Percentiles rank a stretch among this genome's conserved stretches.
Conservation (phyloP, 2,113 vertebrate genomes). For the Tragelaphus strepsiceros region DNA sequence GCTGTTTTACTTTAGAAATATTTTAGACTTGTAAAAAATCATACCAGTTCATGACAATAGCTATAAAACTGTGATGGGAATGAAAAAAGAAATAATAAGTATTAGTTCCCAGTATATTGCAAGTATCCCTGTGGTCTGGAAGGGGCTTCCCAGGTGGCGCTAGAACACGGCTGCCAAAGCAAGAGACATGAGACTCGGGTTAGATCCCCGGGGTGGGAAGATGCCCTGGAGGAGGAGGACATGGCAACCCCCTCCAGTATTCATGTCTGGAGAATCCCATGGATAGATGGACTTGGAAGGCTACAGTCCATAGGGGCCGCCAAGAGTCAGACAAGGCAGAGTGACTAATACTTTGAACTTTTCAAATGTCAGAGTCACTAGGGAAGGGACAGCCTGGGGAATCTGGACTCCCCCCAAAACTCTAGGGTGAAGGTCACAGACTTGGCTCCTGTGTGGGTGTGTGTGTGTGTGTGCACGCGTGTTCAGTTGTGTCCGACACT, state of each 20-base stretch:
- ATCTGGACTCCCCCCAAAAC: no score
- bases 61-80: not conserved
- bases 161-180: not conserved
- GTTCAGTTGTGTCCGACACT: not conserved
- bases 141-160: not conserved
- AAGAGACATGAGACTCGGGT: not conserved
- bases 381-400: rapidly evolving
- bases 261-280: not conserved
- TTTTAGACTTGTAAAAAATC: not conserved
- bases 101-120: not conserved
- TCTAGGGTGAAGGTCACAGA: not conserved
- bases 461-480: rapidly evolving
- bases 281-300: not conserved
- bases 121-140: not conserved
- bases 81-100: not conserved
- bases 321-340: not conserved
- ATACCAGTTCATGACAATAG: not conserved
- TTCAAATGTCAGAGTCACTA: not conserved
- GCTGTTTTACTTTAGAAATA: not conserved
- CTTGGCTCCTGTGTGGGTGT: rapidly evolving
- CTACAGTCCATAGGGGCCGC: not conserved
- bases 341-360: not conserved
- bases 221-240: not conserved
- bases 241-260: not conserved
- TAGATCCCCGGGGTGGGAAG: not conserved